Conservation (phyloP, 2,888 invertebrate genomes). For the Himalopsyche kuldschensis region DNA sequence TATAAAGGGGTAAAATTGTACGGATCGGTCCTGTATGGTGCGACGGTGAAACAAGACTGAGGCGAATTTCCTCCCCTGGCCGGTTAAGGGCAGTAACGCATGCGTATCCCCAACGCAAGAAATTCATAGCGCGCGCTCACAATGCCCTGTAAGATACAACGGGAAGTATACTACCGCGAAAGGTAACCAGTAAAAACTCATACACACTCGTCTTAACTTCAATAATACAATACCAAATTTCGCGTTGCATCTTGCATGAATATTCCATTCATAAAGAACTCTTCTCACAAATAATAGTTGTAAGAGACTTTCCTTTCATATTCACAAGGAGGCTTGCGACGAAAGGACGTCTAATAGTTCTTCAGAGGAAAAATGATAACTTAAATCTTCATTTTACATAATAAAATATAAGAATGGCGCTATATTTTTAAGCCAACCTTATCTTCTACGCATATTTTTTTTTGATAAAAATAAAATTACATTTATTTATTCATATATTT, state of each 20-base stretch:
- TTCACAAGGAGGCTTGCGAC: background rate
- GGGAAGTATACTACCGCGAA: background rate
- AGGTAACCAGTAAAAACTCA: background rate
- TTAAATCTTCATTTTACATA: no score
- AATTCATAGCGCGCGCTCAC: background rate
- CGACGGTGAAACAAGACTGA: background rate
- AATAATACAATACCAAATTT: background rate
- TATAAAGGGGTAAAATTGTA: background rate
- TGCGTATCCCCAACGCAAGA: background rate
- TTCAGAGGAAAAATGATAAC: no score
- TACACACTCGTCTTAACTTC: background rate
- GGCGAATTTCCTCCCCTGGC: background rate
- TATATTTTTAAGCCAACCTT: background rate
- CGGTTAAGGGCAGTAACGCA: background rate
- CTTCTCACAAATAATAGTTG: background rate
- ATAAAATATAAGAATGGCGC: background rate
- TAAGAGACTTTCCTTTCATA: background rate
- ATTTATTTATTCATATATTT: no score
- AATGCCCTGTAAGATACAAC: background rate
- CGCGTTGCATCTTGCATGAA: background rate
- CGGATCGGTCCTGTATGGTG: background rate
- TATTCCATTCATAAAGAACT: background rate
- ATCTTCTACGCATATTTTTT: no score
- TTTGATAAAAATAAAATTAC: no score
- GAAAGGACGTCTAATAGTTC: background rate